Evolutionary conservation across 2,797 vertebrate species (phyloP), one percentile per base, ranked within the genome.

Genomic region (Bufotes viridis): DNA sequence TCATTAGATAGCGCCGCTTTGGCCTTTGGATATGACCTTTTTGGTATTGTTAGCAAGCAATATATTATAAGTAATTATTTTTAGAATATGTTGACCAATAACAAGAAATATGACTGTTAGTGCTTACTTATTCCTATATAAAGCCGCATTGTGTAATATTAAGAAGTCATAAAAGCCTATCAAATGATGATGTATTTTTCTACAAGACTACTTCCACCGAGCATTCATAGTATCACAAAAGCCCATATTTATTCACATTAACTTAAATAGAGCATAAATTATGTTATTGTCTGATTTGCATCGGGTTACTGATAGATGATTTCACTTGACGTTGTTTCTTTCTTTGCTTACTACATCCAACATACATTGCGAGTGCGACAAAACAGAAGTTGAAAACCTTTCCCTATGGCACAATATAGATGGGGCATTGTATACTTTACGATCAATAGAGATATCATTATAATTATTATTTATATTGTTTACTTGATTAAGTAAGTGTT

Each of bases 1-100:
- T 58, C 78, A 87, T 42, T 53, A 81, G 76, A 65, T 86, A 29
- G 17, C 14, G 53, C 22, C 24, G 17, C 72, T 49, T 85, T 75
- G 58, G 83, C 72, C 58, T 60, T 76, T n/a, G 34, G 6, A 26
- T 42, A 6, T 84, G 42, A 61, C 72, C 72, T 65, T 29, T 20
- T 61, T 20, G 29, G 7, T 61, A 65, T 49, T 3, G 34, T 63
- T 65, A 63, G 34, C 2, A 79, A 51, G 7, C 60, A 61, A 80
- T 60, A 29, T 22, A 34, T 80, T 22, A 42, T 22, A 61, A 61
- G 15, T 60, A 29, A 42, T 7, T 34, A 20, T 63, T 80, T 42
- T 61, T 11, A 61, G 20, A 63, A 80, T 60, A 24, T 63, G 12
- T 65, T 63, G 58, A 65, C 34, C 34, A 81, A 63, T 13, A 12